Evolutionary conservation across 2,888 invertebrate species (phyloP).

Genomic region (Tenthredo scrophulariae): DNA sequence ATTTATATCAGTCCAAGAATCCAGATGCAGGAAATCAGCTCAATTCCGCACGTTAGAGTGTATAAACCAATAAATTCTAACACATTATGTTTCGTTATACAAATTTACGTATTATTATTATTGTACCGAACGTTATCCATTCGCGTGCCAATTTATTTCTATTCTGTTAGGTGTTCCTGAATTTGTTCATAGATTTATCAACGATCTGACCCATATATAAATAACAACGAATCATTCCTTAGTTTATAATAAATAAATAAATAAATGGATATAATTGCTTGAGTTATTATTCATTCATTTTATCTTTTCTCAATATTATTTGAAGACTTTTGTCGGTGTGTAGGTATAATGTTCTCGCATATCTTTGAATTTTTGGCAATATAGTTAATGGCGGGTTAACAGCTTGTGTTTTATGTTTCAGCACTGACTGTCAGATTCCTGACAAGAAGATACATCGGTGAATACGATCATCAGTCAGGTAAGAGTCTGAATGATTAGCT

Average conservation of each 20-base stretch:
- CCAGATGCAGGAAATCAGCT: slow-evolving; percentile 10
- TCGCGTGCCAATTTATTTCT: not conserved
- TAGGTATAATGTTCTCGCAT: not conserved
- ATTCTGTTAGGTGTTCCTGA: not conserved
- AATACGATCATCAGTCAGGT: slow-evolving; percentile 97
- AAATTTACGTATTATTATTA: not conserved
- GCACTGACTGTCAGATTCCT: slow-evolving; percentile 93
- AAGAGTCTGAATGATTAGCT: slow-evolving; percentile 66
- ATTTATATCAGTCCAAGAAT: not conserved
- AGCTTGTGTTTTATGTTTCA: slow-evolving; percentile 77
- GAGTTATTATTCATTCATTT: not conserved
- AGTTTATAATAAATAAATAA: not conserved
- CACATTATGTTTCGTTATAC: not conserved
- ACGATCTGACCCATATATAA: not conserved
- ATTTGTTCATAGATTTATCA: not conserved
- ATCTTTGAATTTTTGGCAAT: not conserved
- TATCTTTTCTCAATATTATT: not conserved
- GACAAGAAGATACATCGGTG: slow-evolving; percentile 96
- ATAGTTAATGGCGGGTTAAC: not conserved
- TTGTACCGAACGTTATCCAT: not conserved
- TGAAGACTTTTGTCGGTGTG: not conserved
- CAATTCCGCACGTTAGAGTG: not conserved
- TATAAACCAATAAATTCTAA: slow-evolving; percentile 9
- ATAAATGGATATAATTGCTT: not conserved
- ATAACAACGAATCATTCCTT: not conserved